These are phyloP conservation scores for Argyrosomus regius DNA, from an alignment of 2,797 vertebrate genomes.

Conservation along the genomic window DNA sequence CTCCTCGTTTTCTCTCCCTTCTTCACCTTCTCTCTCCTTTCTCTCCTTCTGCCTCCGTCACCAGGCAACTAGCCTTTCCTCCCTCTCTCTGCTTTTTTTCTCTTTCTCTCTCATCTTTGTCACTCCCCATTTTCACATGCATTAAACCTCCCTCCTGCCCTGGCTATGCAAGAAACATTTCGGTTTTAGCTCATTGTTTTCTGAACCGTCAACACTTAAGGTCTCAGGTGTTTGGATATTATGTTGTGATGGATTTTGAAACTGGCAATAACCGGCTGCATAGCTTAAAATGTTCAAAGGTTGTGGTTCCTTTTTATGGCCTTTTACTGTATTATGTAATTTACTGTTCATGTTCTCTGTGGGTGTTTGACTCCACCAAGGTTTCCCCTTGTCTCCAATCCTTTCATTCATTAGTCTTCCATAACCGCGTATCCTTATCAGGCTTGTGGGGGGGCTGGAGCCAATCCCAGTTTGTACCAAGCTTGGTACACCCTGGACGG, in stretches of 20 bases:
- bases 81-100: conserved; percentile 37
- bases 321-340: no score
- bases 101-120: conserved; percentile 38
- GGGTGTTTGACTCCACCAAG: no score
- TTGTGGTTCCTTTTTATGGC: no score
- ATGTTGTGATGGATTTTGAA: not conserved
- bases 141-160: conserved; percentile 22
- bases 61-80: conserved; percentile 75
- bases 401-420: no score
- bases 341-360: no score
- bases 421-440: no score
- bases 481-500: no score
- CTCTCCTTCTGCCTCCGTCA: conserved; percentile 65
- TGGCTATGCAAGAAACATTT: not conserved
- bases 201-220: not conserved
- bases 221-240: not conserved
- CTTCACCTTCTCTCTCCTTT: conserved; percentile 49
- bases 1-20: conserved; percentile 37
- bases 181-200: not conserved
- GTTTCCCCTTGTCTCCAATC: no score
- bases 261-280: not conserved
- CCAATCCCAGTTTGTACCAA: no score
- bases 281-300: no score
- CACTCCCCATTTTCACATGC: conserved; percentile 29
- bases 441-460: no score